Evolutionary conservation across 92 coral and sea anemone species (phyloP).

Genomic region (Siderastrea siderea): DNA sequence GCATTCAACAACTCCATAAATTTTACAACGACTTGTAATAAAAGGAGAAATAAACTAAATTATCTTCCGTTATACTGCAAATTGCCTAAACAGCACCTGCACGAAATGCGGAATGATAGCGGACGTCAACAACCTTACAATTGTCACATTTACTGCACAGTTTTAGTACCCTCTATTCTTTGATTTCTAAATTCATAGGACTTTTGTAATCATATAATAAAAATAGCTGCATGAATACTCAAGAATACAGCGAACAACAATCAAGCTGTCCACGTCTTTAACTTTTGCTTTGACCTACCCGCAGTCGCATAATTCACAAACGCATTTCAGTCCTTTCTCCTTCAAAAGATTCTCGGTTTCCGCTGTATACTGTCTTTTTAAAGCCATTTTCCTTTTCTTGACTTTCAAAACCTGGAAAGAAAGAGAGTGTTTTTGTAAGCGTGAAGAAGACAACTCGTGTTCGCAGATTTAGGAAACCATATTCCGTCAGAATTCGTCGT

Average conservation of each 20-base stretch:
- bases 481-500: conserved; percentile 21
- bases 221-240: conserved; percentile 2
- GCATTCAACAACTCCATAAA: too few species aligned
- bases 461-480: background rate
- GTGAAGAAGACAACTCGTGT: too few species aligned
- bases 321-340: conserved; percentile 90
- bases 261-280: background rate
- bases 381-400: conserved; percentile 49
- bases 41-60: background rate
- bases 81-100: background rate
- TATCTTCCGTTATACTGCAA: background rate
- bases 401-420: conserved; percentile 1
- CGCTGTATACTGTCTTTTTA: conserved; percentile 82
- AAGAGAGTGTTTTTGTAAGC: background rate
- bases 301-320: conserved; percentile 97
- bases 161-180: background rate
- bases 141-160: background rate
- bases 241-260: background rate
- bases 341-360: conserved; percentile 84
- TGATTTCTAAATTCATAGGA: background rate
- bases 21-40: background rate
- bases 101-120: background rate
- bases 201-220: background rate
- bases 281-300: conserved; percentile 77
- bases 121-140: background rate